phyloP scores from a whole-genome alignment of 2,888 invertebrate genomes.

The Aleiodes alternator region DNA sequence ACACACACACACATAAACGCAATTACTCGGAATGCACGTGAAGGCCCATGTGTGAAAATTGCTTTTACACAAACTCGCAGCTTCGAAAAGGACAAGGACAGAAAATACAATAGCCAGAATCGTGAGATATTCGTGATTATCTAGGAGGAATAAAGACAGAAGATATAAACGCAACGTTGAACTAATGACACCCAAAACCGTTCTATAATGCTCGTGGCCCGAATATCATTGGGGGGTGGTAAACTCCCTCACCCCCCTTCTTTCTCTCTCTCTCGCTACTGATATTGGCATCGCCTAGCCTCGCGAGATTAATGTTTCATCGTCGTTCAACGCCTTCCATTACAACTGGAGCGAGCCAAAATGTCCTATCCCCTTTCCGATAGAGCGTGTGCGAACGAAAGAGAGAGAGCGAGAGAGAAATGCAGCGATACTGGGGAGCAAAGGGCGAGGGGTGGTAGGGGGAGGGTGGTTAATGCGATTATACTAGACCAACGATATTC shows the following conservation, averaged over 20 bases:
- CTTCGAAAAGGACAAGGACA: background rate
- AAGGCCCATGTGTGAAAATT: no score
- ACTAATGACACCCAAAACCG: slow-evolving; percentile 59
- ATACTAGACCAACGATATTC: slow-evolving; percentile 46
- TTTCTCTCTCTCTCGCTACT: slow-evolving; percentile 33
- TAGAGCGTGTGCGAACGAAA: slow-evolving; percentile 30
- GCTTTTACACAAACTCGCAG: no score
- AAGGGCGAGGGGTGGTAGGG: slow-evolving; percentile 38
- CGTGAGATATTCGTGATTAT: no score
- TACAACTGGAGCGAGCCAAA: slow-evolving; percentile 47
- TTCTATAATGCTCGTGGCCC: slow-evolving; percentile 71
- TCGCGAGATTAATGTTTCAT: slow-evolving; percentile 73
- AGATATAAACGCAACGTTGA: slow-evolving; percentile 49
- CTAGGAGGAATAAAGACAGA: slow-evolving; percentile 24
- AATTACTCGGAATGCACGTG: background rate
- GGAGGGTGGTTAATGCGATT: slow-evolving; percentile 51
- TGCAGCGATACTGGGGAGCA: slow-evolving; percentile 33
- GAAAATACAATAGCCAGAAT: no score
- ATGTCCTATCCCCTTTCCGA: slow-evolving; percentile 39
- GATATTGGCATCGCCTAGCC: slow-evolving; percentile 69
- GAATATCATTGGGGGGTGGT: slow-evolving; percentile 68
- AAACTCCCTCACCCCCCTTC: no score
- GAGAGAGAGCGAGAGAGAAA: slow-evolving; percentile 35
- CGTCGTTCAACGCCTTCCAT: slow-evolving; percentile 51
- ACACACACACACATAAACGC: background rate